Evolutionary conservation across 2,113 vertebrate species (phyloP).

Genomic region (Lanius collurio): DNA sequence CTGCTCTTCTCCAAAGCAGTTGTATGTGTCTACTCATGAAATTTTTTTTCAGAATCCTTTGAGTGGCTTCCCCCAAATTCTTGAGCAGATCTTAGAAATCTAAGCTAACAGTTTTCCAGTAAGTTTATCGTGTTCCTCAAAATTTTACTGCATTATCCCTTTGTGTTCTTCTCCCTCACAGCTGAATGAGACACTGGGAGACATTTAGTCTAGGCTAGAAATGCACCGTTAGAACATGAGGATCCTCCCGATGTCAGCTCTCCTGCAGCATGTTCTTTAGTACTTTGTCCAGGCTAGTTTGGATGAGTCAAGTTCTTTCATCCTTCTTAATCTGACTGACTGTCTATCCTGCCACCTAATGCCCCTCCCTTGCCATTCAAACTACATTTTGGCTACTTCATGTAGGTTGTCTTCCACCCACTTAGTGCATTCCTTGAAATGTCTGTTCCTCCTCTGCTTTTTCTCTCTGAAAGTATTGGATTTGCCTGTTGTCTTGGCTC

Average conservation of each 20-base stretch:
- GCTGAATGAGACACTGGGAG: neutral
- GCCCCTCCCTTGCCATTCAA: conserved; percentile 11
- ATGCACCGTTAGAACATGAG: neutral
- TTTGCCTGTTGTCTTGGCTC: neutral
- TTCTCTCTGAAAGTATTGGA: neutral
- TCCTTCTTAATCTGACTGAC: neutral
- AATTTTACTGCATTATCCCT: neutral
- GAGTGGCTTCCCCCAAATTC: neutral
- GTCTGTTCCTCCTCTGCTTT: neutral
- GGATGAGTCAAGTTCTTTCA: conserved; percentile 30
- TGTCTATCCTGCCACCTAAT: neutral
- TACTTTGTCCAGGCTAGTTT: conserved; percentile 25
- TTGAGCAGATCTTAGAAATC: neutral
- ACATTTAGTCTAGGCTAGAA: neutral
- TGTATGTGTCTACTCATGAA: neutral
- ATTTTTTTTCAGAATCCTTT: neutral
- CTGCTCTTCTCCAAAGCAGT: neutral
- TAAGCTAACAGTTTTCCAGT: neutral
- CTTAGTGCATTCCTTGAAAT: neutral
- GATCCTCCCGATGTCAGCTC: neutral
- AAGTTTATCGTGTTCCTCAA: neutral
- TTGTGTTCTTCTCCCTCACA: neutral
- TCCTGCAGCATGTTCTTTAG: neutral
- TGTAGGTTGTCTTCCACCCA: neutral
- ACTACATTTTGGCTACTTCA: neutral